Evolutionary conservation across 1,140 invertebrate genomes (phyloP).

Genomic region (Atta texana): DNA sequence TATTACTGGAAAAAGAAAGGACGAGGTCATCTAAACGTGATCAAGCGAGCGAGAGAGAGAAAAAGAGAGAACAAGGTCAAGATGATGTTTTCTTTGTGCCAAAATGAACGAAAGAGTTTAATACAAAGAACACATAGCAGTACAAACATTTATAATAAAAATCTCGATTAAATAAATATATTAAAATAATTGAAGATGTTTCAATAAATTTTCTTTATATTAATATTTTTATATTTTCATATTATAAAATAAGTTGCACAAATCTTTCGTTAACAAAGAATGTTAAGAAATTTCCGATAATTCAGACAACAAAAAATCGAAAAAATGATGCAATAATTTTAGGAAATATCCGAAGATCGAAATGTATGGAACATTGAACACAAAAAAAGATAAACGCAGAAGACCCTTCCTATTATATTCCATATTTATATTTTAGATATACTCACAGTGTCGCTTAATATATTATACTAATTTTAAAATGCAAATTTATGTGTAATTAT

Average conservation of each 20-base stretch:
- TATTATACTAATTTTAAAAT: background rate
- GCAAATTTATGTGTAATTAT: too few relatives aligned
- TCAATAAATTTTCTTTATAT: background rate
- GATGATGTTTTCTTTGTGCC: background rate
- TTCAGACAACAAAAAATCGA: background rate
- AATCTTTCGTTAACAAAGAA: background rate
- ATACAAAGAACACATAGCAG: background rate
- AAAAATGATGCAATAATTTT: slow-evolving; percentile 2
- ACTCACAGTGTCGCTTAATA: too few relatives aligned
- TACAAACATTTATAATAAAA: background rate
- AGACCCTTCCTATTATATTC: background rate
- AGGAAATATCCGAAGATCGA: background rate
- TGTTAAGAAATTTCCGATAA: background rate
- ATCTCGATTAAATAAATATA: background rate
- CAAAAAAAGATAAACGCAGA: background rate
- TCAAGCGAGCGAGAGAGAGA: background rate
- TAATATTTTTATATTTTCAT: background rate
- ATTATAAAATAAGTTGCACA: background rate
- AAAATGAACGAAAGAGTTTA: slow-evolving; percentile 21
- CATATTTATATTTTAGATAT: too few relatives aligned
- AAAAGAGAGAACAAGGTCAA: slow-evolving; percentile 3
- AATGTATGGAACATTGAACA: background rate
- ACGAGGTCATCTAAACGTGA: slow-evolving; percentile 5
- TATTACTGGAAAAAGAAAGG: background rate
- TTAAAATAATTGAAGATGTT: slow-evolving; percentile 8